Evolutionary conservation across 1,140 invertebrate species (phyloP), one percentile per base, ranked within the genome.

Genomic region (Drosophila lacteicornis): DNA sequence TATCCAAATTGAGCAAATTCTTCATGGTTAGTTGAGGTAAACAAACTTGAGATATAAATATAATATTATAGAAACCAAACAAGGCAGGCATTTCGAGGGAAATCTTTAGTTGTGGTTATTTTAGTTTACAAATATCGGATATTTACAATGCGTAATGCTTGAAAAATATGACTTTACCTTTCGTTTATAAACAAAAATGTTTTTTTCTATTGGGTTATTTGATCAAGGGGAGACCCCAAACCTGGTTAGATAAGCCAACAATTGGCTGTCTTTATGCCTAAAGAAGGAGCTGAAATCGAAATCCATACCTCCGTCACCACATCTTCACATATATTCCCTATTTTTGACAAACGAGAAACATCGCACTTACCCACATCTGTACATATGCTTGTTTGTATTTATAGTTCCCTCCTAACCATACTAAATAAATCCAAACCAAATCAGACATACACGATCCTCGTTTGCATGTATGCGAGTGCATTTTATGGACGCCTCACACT

Each of bases 401-500:
- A 51, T 73, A 73, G 69, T 73, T 73, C 47, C 63, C 63, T 68
- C 53, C 60, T 56, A 79, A 70, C 36, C 40, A 79, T 79, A 77
- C 56, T 59, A 78, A 79, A 36, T 33, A 55, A 63, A 66, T 15
- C 11, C 33, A 75, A 58, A 68, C 47, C 33, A 46, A 75, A 57
- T 46, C 42, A 60, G 7, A 62, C 38, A 61, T 46, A 33, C 42
- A 57, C 69, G 65, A 59, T 43, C 19, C 19, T 42, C 38, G 27
- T 38, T 73, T 70, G 67, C 50, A 58, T 71, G 69, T 25, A 40
- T 67, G n/a, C 47, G 30, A 68, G n/a, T 43, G 83, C 76, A 80
- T 83, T 87, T 87, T 88, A 88, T 87, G 83, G 83, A 87, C 71
- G 62, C 73, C 75, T 75, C 67, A 71, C 78, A 82, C 56, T 65